Conservation (phyloP, 1,140 invertebrate genomes). For the Leptinotarsa texana region DNA sequence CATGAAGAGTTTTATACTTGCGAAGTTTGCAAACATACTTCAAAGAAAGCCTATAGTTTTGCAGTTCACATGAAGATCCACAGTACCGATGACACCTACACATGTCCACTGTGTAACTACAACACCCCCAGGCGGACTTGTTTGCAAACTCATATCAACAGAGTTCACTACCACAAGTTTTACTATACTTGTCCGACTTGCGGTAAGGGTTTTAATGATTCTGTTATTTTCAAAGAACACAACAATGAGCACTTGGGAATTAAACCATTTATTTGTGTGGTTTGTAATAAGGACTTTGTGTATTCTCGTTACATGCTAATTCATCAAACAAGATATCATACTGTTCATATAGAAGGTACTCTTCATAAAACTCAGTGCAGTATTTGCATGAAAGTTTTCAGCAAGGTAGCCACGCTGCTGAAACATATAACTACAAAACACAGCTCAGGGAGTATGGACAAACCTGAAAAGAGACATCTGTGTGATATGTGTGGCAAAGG, state of each 20-base stretch:
- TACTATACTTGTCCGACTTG: slow-evolving; percentile 59
- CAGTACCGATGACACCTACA: slow-evolving; percentile 32
- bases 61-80: slow-evolving; percentile 42
- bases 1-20: slow-evolving; percentile 45
- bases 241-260: slow-evolving; percentile 71
- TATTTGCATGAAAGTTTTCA: slow-evolving; percentile 56
- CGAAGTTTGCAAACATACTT: slow-evolving; percentile 38
- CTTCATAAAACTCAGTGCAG: slow-evolving; percentile 47
- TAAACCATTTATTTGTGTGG: slow-evolving; percentile 66
- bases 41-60: slow-evolving; percentile 43
- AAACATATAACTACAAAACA: slow-evolving; percentile 61
- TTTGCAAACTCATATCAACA: slow-evolving; percentile 45
- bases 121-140: slow-evolving; percentile 39
- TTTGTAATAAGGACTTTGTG: slow-evolving; percentile 63
- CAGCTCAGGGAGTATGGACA: slow-evolving; percentile 47
- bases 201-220: slow-evolving; percentile 58
- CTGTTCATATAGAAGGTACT: slow-evolving; percentile 48
- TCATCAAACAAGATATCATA: slow-evolving; percentile 57
- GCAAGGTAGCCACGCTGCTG: slow-evolving; percentile 56
- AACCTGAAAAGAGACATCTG: slow-evolving; percentile 40
- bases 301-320: slow-evolving; percentile 54
- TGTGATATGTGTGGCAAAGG: slow-evolving; percentile 56
- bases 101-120: slow-evolving; percentile 46
- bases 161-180: slow-evolving; percentile 51
- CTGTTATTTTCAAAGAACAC: slow-evolving; percentile 58